These are phyloP conservation scores for Calypte anna DNA, from an alignment of 2,113 vertebrate species.

Conservation along the genomic window DNA sequence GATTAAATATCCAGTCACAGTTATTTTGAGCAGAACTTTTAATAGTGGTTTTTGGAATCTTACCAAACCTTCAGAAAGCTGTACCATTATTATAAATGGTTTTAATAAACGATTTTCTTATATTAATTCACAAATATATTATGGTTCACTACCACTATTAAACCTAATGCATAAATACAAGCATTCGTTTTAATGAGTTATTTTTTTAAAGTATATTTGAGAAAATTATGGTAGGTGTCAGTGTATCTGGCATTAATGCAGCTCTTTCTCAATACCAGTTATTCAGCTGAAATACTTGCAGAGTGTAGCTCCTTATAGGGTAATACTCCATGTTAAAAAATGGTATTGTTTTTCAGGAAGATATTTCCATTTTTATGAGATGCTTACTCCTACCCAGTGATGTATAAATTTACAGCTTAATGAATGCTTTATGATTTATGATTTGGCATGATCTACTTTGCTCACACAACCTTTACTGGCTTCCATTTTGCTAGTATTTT, in stretches of 20 bases:
- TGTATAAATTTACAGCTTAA: neutral
- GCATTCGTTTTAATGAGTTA: neutral
- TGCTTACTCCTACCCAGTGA: neutral
- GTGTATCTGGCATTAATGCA: neutral
- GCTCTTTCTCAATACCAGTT: neutral
- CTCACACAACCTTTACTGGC: neutral
- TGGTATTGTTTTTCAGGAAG: neutral
- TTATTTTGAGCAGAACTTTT: constrained; percentile 17
- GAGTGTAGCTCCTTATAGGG: neutral
- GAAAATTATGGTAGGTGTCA: neutral
- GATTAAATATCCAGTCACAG: neutral
- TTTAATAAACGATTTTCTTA: neutral
- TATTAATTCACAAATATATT: neutral
- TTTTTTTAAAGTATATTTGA: neutral
- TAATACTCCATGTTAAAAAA: neutral
- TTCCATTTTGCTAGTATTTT: neutral
- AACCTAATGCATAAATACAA: neutral
- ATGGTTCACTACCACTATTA: constrained; percentile 35
- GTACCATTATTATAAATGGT: constrained; percentile 1
- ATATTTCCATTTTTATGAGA: neutral
- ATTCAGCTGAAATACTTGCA: neutral
- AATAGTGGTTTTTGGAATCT: neutral
- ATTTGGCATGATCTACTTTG: neutral
- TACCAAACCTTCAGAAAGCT: constrained; percentile 2
- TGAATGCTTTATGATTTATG: neutral